Percentiles rank a stretch among this genome's conserved stretches.
Conservation (phyloP, 2,797 vertebrate species). For the Phylloscopus collybita region DNA sequence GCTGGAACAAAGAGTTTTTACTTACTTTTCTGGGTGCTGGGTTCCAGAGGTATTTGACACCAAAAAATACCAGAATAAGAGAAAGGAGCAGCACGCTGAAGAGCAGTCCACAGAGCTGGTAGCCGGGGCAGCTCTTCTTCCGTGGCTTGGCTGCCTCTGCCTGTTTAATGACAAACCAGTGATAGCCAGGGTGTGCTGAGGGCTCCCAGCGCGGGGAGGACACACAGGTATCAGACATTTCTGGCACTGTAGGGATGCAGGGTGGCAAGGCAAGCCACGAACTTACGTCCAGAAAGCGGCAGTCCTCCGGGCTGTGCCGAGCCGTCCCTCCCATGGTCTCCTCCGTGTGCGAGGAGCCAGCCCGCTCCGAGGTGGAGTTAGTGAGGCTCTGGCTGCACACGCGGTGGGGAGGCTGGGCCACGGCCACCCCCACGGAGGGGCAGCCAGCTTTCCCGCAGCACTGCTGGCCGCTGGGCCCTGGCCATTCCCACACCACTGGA, state of each 20-base stretch:
- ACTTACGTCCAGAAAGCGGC: conserved; percentile 77
- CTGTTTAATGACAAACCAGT: conserved; percentile 69
- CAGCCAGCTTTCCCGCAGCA: not conserved
- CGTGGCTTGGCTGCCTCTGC: conserved; percentile 83
- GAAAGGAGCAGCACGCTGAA: conserved; percentile 81
- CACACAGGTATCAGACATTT: rapidly evolving
- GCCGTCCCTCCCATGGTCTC: conserved; percentile 73
- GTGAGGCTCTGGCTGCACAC: conserved; percentile 51
- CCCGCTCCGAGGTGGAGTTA: conserved; percentile 69
- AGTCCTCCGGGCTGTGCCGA: conserved; percentile 56
- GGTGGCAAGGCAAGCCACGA: not conserved
- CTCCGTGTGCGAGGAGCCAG: not conserved
- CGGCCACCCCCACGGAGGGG: not conserved
- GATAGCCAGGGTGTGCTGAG: not conserved
- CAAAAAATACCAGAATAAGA: conserved; percentile 83
- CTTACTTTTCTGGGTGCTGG: conserved; percentile 86
- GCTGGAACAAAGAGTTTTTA: not conserved
- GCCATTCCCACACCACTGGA: not conserved
- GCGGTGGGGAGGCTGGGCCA: conserved; percentile 30
- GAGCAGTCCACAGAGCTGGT: conserved; percentile 83
- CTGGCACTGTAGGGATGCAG: not conserved
- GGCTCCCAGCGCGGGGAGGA: not conserved
- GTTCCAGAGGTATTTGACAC: conserved; percentile 86
- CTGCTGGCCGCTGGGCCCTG: not conserved
- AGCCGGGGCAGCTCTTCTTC: conserved; percentile 76